Conservation (phyloP, 2,888 invertebrate genomes). For the Salpingus planirostris region DNA sequence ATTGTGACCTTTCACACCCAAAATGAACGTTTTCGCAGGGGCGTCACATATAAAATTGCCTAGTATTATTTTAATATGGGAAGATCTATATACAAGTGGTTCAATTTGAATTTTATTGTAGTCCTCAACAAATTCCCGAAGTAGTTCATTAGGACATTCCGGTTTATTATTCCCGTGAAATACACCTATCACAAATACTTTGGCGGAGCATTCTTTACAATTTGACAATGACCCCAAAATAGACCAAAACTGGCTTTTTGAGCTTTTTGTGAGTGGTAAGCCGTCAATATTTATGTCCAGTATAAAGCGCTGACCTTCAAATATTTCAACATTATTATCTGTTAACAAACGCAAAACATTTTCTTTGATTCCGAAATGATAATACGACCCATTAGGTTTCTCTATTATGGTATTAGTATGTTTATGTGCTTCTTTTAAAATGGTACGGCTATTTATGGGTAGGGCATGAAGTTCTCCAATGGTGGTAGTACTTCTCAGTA, state of each 20-base stretch:
- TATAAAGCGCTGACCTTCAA: too few species aligned
- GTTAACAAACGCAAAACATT: background rate
- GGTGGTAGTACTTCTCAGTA: too few species aligned
- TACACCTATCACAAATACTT: constrained; percentile 21
- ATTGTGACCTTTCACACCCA: background rate
- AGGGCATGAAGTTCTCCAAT: too few species aligned
- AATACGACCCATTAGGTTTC: too few species aligned
- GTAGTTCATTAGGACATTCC: background rate
- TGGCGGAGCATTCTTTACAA: background rate
- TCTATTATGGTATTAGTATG: too few species aligned
- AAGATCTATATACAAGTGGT: background rate
- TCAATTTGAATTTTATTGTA: background rate
- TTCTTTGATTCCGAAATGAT: background rate
- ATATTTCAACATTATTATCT: background rate
- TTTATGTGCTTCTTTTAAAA: too few species aligned
- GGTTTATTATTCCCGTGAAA: background rate
- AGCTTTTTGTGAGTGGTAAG: background rate
- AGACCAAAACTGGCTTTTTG: background rate
- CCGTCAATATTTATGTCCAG: background rate
- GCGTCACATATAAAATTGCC: background rate
- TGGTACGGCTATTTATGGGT: too few species aligned
- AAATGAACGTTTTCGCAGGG: constrained; percentile 1
- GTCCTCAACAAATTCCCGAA: constrained; percentile 1
- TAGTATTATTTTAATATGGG: background rate
- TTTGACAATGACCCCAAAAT: background rate